Evolutionary conservation across 2,113 vertebrate genomes (phyloP).

Genomic region (Irena cyanogastra): DNA sequence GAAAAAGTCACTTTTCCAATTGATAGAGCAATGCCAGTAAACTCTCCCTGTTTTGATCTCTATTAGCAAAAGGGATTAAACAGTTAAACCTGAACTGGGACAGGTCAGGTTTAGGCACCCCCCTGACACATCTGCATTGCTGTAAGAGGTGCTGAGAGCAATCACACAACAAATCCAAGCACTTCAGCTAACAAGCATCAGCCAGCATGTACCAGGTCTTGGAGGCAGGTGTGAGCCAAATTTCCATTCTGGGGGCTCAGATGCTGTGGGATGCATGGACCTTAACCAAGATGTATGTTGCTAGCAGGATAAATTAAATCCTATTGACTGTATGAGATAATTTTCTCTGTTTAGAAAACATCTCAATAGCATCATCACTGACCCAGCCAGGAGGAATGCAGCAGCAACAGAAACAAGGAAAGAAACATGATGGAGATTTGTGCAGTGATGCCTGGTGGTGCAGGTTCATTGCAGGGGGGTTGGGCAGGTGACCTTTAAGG

Average conservation of each 20-base stretch:
- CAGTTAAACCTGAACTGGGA: neutral
- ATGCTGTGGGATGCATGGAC: neutral
- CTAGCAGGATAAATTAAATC: neutral
- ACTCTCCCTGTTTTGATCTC: neutral
- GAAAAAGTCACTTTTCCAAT: neutral
- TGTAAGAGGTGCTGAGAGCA: neutral
- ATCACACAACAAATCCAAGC: neutral
- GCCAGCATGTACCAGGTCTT: neutral
- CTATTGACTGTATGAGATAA: neutral
- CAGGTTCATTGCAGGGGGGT: neutral
- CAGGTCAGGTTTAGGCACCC: neutral
- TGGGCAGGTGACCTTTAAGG: neutral
- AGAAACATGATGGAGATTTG: rapidly evolving
- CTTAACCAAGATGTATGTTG: neutral
- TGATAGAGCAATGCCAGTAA: neutral
- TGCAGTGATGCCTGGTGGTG: neutral
- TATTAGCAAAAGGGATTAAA: neutral
- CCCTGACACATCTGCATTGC: neutral
- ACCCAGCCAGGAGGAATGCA: neutral
- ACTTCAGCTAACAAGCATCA: neutral
- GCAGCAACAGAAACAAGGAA: neutral
- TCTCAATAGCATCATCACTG: neutral
- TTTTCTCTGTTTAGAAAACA: neutral
- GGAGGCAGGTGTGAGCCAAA: neutral
- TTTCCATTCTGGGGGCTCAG: neutral